Evolutionary conservation across 2,113 vertebrate genomes (phyloP).

Genomic region (Elanoides forficatus): DNA sequence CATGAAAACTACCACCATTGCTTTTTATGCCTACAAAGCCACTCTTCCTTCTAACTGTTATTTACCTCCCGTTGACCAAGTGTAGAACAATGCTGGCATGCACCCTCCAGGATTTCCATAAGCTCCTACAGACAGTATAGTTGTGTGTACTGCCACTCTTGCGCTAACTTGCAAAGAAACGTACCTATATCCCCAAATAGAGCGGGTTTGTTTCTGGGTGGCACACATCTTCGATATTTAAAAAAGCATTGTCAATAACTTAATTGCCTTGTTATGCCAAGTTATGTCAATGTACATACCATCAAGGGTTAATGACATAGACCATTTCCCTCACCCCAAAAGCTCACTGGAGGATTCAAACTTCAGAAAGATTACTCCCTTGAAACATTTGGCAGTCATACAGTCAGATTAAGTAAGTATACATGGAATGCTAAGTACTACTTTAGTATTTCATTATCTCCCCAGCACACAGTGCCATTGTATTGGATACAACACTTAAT

Average conservation of each 20-base stretch:
- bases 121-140: background rate
- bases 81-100: background rate
- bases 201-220: background rate
- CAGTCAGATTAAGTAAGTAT: background rate
- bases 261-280: background rate
- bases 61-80: slow-evolving; percentile 40
- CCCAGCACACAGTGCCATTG: background rate
- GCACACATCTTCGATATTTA: background rate
- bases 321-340: background rate
- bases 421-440: slow-evolving; percentile 5
- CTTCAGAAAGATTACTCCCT: background rate
- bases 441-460: slow-evolving; percentile 6
- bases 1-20: slow-evolving; percentile 21
- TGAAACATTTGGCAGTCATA: slow-evolving; percentile 25
- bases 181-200: background rate
- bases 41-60: slow-evolving; percentile 46
- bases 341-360: background rate
- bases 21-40: slow-evolving; percentile 40
- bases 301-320: background rate
- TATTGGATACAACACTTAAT: background rate
- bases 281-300: background rate
- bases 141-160: background rate
- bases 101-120: background rate
- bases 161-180: background rate
- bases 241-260: background rate